Base-by-base conservation (phyloP, 2,888 invertebrate genomes). In the Nephrotoma flavescens region DNA sequence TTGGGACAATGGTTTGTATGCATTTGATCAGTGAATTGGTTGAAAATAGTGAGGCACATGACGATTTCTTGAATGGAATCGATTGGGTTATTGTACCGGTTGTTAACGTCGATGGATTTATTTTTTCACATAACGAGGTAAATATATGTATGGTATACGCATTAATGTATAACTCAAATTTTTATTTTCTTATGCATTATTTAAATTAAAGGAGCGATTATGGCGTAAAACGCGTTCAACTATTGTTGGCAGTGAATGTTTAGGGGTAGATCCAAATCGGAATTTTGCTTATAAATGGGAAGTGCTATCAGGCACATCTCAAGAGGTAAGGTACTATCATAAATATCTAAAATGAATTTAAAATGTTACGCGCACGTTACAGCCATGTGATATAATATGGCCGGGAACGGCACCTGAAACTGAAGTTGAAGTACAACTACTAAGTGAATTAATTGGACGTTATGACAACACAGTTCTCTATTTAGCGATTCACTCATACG, bases 241-340 rank as follows among this genome's bases (percentile, higher is more conserved):
- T 4, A 90, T 90, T 84, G 88, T 91, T 2, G 89, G 89, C 3
- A 89, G 89, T 31, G 89, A 90, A 0, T 96, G 96, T 89, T 91
- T 91, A 0, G 96, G 96, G 11, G 95, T 94, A 0, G 96, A 97
- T 88, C 94, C 94, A 6, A 96, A 96, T 91, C 92, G 96, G 7
- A 97, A 97, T 92, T 97, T 94, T 89, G 95, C 94, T 87, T 94
- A 94, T 89, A 92, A 93, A 88, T 96, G 96, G 96, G 94, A 42
- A 11, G 6, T 83, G 11, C 7, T n/a, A 6, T 41, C 83, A 4
- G 83, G 83, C 9, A 41, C 41, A 4, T 12, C 42, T 7, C n/a
- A n/a, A 42, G 84, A n/a, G 4, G 84, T 42, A 84, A 71, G 71
- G 19, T 4, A 6, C 3, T 71, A 31, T 31, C 19, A 15, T 5